Conservation (phyloP, 2,888 invertebrate genomes). For the Elegia similella region DNA sequence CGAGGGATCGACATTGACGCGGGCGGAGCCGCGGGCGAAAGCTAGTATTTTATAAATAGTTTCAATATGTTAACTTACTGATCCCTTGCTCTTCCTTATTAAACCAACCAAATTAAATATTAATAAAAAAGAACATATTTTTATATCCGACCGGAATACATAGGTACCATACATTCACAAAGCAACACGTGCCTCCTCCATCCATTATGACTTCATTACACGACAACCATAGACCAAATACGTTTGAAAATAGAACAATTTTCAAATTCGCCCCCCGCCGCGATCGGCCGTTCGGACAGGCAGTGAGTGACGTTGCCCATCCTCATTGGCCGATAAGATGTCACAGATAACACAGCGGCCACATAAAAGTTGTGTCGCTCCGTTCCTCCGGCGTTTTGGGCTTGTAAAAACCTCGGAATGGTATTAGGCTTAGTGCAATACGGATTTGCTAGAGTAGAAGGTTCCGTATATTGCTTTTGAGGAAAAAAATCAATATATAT, state of each 20-base stretch:
- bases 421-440: constrained; percentile 46
- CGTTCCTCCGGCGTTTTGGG: constrained; percentile 61
- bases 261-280: constrained; percentile 70
- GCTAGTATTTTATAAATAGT: too few relatives aligned
- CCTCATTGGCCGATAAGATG: constrained; percentile 80
- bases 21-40: too few relatives aligned
- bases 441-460: constrained; percentile 8
- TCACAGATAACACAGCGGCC: constrained; percentile 74
- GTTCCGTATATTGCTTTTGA: not conserved
- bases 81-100: too few relatives aligned
- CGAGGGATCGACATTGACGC: too few relatives aligned
- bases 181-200: constrained; percentile 2
- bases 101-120: too few relatives aligned
- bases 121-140: too few relatives aligned
- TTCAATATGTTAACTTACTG: too few relatives aligned
- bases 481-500: too few relatives aligned
- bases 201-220: constrained; percentile 60
- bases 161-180: not conserved
- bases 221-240: constrained; percentile 66
- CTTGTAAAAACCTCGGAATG: constrained; percentile 71
- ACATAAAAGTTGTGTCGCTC: constrained; percentile 73
- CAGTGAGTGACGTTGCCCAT: constrained; percentile 79
- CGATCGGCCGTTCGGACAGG: constrained; percentile 67
- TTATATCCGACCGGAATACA: too few relatives aligned
- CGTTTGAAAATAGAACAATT: constrained; percentile 59